These are phyloP conservation scores for Smutsia gigantea DNA, from an alignment of 2,797 vertebrate species.

Conservation along the genomic window DNA sequence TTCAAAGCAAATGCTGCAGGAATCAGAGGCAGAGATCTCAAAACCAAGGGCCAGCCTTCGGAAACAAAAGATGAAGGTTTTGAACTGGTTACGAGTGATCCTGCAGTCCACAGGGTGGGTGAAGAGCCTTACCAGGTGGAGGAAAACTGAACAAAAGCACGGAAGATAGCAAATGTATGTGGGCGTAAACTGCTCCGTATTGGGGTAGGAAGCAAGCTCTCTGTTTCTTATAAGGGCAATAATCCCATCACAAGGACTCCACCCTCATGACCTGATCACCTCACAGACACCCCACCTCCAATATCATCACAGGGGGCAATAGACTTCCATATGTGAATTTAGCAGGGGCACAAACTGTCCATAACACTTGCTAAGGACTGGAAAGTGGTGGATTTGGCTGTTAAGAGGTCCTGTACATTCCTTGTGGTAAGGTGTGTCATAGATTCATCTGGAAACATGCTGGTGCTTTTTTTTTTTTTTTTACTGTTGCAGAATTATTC, in stretches of 20 bases:
- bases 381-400: too few species aligned
- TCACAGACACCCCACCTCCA: too few species aligned
- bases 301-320: too few species aligned
- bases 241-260: too few species aligned
- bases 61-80: background rate
- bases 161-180: background rate
- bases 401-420: background rate
- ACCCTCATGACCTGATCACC: too few species aligned
- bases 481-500: background rate
- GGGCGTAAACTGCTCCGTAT: too few species aligned
- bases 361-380: too few species aligned
- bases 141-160: background rate
- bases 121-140: background rate
- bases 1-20: background rate
- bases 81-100: background rate
- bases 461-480: background rate
- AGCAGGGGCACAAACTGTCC: too few species aligned
- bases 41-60: background rate
- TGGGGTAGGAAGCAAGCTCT: too few species aligned
- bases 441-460: constrained; percentile 2
- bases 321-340: too few species aligned
- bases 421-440: background rate
- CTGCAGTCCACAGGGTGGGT: background rate
- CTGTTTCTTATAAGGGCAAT: too few species aligned
- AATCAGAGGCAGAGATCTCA: background rate